Evolutionary conservation across 2,797 vertebrate species (phyloP).

Genomic region (Buceros bicornis): DNA sequence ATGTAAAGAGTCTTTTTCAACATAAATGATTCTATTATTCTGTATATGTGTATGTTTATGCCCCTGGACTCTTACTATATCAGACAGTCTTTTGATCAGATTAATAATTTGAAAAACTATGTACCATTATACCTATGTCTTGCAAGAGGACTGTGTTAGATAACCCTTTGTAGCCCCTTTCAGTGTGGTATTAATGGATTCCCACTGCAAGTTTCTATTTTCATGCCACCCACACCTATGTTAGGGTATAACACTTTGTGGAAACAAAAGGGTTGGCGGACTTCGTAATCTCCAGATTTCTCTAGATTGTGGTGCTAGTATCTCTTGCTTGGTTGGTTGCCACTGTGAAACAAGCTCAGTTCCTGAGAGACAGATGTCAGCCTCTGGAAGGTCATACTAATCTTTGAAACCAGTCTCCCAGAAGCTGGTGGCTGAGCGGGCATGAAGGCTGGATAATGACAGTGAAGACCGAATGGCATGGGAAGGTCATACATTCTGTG

Average conservation of each 20-base stretch:
- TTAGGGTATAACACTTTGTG: not conserved
- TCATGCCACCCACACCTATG: accelerated
- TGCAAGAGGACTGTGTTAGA: not conserved
- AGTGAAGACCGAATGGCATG: not conserved
- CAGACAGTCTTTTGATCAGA: not conserved
- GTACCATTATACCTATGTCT: not conserved
- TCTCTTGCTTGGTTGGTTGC: not conserved
- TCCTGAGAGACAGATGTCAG: not conserved
- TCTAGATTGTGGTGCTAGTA: not conserved
- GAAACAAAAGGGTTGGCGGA: not conserved
- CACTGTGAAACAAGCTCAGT: not conserved
- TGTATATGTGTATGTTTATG: not conserved
- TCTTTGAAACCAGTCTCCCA: not conserved
- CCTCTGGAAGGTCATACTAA: not conserved
- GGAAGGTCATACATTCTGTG: not conserved
- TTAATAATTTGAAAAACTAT: not conserved
- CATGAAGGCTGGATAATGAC: not conserved
- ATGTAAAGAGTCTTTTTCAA: not conserved
- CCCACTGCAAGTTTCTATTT: not conserved
- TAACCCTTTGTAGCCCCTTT: not conserved
- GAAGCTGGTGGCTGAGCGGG: not conserved
- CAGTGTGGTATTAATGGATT: not conserved
- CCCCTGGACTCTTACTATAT: not conserved
- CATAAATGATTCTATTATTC: not conserved
- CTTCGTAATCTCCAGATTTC: not conserved